These are phyloP conservation scores for Synanthedon tipuliformis DNA, from an alignment of 2,888 invertebrate genomes.

Conservation along the genomic window DNA sequence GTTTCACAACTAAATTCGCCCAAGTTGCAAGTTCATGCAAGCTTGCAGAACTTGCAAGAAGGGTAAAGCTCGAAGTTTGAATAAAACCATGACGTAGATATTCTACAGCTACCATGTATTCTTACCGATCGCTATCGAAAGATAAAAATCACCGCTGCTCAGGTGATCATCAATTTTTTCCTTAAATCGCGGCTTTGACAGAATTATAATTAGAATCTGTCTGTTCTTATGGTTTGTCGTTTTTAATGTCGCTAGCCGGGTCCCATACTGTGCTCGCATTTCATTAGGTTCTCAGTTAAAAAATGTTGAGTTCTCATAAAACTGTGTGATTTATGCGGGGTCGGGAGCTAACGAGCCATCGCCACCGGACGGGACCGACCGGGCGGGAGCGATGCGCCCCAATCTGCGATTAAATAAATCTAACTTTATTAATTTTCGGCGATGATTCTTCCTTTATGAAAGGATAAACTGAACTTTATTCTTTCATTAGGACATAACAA, in stretches of 20 bases:
- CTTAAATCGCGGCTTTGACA: conserved; percentile 64
- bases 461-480: too few relatives aligned
- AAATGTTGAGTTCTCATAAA: conserved; percentile 65
- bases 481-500: too few relatives aligned
- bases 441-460: neutral
- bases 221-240: conserved; percentile 62
- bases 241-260: conserved; percentile 67
- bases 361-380: conserved; percentile 32
- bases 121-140: conserved; percentile 43
- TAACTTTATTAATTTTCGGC: neutral
- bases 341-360: conserved; percentile 62
- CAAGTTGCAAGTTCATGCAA: too few relatives aligned
- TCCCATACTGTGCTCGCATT: conserved; percentile 69
- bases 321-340: conserved; percentile 63
- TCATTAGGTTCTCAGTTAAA: conserved; percentile 62
- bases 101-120: conserved; percentile 42
- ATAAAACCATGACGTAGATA: conserved; percentile 41
- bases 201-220: conserved; percentile 70
- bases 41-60: too few relatives aligned
- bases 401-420: neutral
- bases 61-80: conserved; percentile 10
- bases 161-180: conserved; percentile 63
- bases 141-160: conserved; percentile 56
- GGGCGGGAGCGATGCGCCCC: conserved; percentile 2
- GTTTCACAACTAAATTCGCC: too few relatives aligned